A percentile compares a stretch with the other conserved stretches of the same genome.
These are phyloP conservation scores for Odontothrips loti DNA, from an alignment of 2,888 invertebrate species.

Conservation along the genomic window DNA sequence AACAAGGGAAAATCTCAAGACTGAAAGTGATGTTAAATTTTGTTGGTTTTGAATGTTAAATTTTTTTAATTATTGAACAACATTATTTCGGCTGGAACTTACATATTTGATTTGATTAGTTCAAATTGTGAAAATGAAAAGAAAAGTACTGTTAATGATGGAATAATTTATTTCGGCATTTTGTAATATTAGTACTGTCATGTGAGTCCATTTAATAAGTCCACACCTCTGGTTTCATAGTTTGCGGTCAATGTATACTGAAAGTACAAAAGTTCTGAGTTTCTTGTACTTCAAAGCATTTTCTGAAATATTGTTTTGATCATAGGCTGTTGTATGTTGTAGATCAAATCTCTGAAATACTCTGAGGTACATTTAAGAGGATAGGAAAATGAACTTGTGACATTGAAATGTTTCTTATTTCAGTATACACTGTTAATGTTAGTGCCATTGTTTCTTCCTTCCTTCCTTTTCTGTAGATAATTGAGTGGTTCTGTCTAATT, in stretches of 20 bases:
- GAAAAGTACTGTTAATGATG: background rate
- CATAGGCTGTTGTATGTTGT: background rate
- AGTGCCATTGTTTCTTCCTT: background rate
- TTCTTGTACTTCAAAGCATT: no score
- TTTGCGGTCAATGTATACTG: background rate
- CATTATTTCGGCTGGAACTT: no score
- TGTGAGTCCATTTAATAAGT: background rate
- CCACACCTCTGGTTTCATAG: background rate
- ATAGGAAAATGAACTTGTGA: background rate
- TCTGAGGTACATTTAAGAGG: background rate
- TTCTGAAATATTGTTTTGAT: background rate
- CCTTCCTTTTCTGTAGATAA: background rate
- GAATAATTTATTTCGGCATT: background rate
- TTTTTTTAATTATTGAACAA: background rate
- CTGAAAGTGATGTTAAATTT: background rate
- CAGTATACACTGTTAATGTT: background rate
- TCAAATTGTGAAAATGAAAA: background rate
- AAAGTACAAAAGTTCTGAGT: background rate
- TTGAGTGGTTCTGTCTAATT: background rate
- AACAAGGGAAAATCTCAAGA: background rate
- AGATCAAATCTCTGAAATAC: background rate
- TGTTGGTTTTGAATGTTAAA: background rate
- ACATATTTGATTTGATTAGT: background rate
- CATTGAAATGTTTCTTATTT: background rate
- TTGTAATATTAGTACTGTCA: background rate